phyloP scores from a whole-genome alignment of 2,888 invertebrate genomes.

The Scelioninae gen. 2 region DNA sequence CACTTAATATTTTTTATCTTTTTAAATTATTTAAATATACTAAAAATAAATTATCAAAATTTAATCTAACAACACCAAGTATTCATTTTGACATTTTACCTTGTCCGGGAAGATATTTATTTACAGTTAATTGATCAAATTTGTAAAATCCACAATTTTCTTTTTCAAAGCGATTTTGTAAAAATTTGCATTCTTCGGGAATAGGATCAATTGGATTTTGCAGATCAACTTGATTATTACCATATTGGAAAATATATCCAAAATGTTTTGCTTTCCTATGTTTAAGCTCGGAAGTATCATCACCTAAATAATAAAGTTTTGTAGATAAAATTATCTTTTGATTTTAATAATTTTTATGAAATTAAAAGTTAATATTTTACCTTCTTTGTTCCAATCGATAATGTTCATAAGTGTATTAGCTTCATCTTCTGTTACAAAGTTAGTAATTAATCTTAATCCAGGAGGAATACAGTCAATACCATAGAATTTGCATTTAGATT shows the following conservation, averaged over 20 bases:
- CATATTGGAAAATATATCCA: conserved; percentile 94
- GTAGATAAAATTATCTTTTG: not conserved
- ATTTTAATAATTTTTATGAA: not conserved
- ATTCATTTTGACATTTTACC: conserved; percentile 76
- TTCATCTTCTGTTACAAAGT: conserved; percentile 84
- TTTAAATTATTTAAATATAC: not conserved
- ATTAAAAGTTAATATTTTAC: conserved; percentile 50
- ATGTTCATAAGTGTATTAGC: conserved; percentile 80
- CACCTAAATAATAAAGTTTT: conserved; percentile 38
- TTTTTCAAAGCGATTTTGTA: conserved; percentile 79
- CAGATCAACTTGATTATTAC: conserved; percentile 88
- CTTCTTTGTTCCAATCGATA: conserved; percentile 77
- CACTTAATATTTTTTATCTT: too few relatives aligned
- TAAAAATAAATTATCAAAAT: too few relatives aligned
- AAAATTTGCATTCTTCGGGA: conserved; percentile 82
- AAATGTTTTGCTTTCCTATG: conserved; percentile 92
- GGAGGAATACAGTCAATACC: conserved; percentile 76
- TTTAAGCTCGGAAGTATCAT: conserved; percentile 78
- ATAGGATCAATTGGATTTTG: conserved; percentile 82
- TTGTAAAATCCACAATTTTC: conserved; percentile 74
- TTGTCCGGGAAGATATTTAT: conserved; percentile 90
- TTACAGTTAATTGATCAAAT: conserved; percentile 91
- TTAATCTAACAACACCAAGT: too few relatives aligned
- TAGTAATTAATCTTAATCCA: conserved; percentile 82
- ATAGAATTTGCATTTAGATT: too few relatives aligned